Base-by-base conservation (phyloP, 2,797 vertebrate species). In the Triplophysa bombifrons region DNA sequence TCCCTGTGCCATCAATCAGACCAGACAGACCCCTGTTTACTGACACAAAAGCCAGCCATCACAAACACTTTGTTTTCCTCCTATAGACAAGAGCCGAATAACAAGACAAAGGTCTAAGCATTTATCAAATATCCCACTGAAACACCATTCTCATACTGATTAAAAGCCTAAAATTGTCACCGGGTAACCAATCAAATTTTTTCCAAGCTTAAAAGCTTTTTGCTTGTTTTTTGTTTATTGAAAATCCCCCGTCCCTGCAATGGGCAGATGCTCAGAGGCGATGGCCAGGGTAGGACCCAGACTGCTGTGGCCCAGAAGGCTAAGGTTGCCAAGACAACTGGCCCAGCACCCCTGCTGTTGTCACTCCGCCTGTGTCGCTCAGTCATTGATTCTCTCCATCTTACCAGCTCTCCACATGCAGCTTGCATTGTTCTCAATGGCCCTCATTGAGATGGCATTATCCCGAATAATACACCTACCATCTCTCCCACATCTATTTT, bases 351-450 rank as follows among this genome's bases (percentile, higher is more conserved):
- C 87, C 89, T 87, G 87, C 91, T 90, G 91, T 91, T 90, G 88
- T 88, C 74, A 86, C 87, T 85, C 88, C 10, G 82, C 87, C 89
- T 87, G 88, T 91, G 90, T 91, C 86, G 82, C 91, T 89, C 88
- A 87, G 88, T 91, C 90, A 87, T 89, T 89, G 90, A 92, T 92
- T 91, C 89, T 88, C 90, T 90, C 86, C 88, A 86, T 92, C 90
- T 91, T 88, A 56, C 83, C 88, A 80, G 89, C 90, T 72, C 84
- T 88, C 81, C 84, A 89, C 91, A 91, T 84, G 89, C 89, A 88
- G 90, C 84, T 86, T 19, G 82, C 90, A 87, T 90, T 91, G 87
- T 89, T 87, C 83, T 82, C 84, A 67, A 71, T 86, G 64, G 69
- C 76, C 69, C 82, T 83, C 82, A 76, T 84, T 82, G 60, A 75